A percentile compares a stretch with the other conserved stretches of the same genome.
Conservation (phyloP, 2,797 vertebrate species). For the Pangasius mekongensis region DNA sequence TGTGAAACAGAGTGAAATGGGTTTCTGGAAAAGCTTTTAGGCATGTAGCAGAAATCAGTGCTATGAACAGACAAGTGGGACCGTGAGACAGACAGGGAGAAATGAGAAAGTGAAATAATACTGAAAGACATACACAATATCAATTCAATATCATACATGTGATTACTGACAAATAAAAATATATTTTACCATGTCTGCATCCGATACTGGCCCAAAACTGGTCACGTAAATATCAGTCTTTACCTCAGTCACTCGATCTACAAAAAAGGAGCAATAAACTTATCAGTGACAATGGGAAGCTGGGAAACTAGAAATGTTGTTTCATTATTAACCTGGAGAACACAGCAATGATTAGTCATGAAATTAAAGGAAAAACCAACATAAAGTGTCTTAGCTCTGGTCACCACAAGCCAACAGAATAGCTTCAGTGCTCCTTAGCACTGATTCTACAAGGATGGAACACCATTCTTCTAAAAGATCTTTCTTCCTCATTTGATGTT, state of each 20-base stretch:
- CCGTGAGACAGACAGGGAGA: constrained; percentile 6
- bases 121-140: neutral
- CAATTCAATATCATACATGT: neutral
- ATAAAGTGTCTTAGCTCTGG: neutral
- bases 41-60: constrained; percentile 21
- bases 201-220: constrained; percentile 72
- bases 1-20: constrained; percentile 35
- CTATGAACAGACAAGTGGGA: constrained; percentile 44
- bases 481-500: neutral
- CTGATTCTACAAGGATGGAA: neutral
- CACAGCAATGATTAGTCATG: neutral
- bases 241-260: constrained; percentile 71
- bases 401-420: neutral
- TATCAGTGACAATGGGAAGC: neutral
- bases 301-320: constrained; percentile 4
- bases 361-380: neutral
- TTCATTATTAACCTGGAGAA: constrained; percentile 39
- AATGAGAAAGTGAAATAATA: neutral
- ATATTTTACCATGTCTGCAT: constrained; percentile 70
- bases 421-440: neutral
- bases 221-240: constrained; percentile 73
- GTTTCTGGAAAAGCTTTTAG: constrained; percentile 53
- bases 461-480: neutral
- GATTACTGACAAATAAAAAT: neutral
- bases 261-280: constrained; percentile 33